Base-by-base conservation (phyloP, 2,113 vertebrate species). In the Xyliphius kryptos region DNA sequence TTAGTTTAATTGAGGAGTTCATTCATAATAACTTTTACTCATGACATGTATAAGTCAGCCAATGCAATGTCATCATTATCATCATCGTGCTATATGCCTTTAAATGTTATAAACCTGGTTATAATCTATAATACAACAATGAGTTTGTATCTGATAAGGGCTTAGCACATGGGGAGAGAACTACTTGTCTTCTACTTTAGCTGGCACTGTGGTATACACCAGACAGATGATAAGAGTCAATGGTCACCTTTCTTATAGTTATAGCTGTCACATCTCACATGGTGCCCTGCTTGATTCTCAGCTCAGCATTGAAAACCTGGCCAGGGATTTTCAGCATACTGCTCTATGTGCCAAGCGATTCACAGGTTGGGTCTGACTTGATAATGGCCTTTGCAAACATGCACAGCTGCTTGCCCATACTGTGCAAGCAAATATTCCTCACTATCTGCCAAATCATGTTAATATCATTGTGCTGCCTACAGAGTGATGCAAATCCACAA, bases 321-420 rank as follows among this genome's bases (percentile, higher is more conserved):
- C 63, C 55, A 59, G 32, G 38, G 55, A 5, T 60, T 32, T 57
- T 43, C 36, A 41, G n/a, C n/a, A 41, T 16, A 36, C 65, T 37
- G 21, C 16, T 56, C 2, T 36, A 66, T 44, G 55, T 50, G 20
- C 12, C 20, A 26, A 44, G 20, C 52, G 47, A 51, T 32, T 67
- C 52, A 44, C 7, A 15, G 48, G 21, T 53, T 53, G 16, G 56
- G 15, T 46, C 21, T 53, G 37, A 52, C 22, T 60, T 19, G 37
- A 36, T 58, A 66, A 51, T 32, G 47, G 46, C 37, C 55, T 66
- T 19, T 41, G 64, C 56, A 66, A 56, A 57, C 44, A 22, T 21
- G 53, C 63, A 41, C 65, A 67, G 65, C 38, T 67, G 65, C 64
- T 19, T 52, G 22, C 56, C 15, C 65, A 60, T 52, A 58, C 64